phyloP scores from a whole-genome alignment of 1,140 invertebrate genomes.

The Radopholus similis region DNA sequence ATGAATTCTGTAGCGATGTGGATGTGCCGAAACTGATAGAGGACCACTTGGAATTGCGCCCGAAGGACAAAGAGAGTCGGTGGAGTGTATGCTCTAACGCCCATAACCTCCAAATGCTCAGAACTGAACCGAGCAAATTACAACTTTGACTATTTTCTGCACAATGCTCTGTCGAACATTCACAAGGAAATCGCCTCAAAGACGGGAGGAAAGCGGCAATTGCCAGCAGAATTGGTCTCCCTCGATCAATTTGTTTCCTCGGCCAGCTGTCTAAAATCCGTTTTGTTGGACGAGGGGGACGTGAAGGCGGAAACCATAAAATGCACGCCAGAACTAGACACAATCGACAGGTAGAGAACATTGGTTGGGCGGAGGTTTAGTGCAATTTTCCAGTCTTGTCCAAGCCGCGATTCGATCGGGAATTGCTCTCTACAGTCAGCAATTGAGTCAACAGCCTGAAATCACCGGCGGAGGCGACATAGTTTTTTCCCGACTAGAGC shows the following conservation, averaged over 20 bases:
- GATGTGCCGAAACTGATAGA: not conserved
- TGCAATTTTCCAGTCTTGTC: not conserved
- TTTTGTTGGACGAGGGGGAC: constrained; percentile 4
- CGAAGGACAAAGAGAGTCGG: constrained; percentile 8
- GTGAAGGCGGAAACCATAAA: not conserved
- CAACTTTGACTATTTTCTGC: constrained; percentile 18
- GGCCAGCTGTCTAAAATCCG: not conserved
- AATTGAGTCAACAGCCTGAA: constrained; percentile 2
- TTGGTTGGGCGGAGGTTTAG: not conserved
- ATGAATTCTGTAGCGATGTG: not conserved
- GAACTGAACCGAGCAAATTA: not conserved
- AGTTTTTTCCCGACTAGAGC: constrained; percentile 8
- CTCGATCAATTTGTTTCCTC: constrained; percentile 12
- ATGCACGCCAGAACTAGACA: constrained; percentile 5
- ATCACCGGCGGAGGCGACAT: not conserved
- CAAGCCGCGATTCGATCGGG: not conserved
- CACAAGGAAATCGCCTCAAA: not conserved
- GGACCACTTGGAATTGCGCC: not conserved
- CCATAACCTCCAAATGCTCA: not conserved
- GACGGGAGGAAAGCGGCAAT: not conserved
- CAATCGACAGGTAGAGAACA: constrained; percentile 1
- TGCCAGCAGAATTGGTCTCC: not conserved
- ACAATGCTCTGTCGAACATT: constrained; percentile 14
- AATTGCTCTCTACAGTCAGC: not conserved
- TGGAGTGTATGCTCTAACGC: not conserved